These are phyloP conservation scores for Philopedon plagiatum DNA, from an alignment of 2,888 invertebrate genomes.

Conservation along the genomic window DNA sequence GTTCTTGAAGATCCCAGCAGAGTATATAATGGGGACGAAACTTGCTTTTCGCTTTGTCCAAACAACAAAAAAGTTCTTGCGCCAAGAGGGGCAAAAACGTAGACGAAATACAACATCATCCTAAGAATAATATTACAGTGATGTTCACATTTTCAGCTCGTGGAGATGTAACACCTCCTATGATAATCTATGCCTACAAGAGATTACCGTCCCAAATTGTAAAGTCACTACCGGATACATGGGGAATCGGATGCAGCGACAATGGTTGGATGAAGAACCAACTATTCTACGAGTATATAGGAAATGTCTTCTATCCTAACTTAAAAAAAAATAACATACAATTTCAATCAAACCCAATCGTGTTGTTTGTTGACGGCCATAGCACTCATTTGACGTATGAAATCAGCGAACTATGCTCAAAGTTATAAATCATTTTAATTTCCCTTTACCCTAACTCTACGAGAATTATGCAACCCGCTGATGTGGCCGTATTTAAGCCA, in stretches of 20 bases:
- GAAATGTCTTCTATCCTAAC: constrained; percentile 37
- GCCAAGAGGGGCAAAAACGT: constrained; percentile 27
- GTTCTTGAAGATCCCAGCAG: constrained; percentile 53
- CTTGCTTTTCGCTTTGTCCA: constrained; percentile 12
- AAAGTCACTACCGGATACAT: constrained; percentile 27
- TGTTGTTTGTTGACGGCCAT: constrained; percentile 45
- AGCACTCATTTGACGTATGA: constrained; percentile 30
- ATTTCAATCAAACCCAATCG: constrained; percentile 26
- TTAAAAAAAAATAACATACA: constrained; percentile 25
- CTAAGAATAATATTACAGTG: constrained; percentile 25
- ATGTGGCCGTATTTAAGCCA: constrained; percentile 57
- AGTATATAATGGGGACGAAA: constrained; percentile 27
- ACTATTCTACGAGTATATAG: constrained; percentile 47
- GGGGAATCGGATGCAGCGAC: constrained; percentile 34
- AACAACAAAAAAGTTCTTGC: constrained; percentile 26
- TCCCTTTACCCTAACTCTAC: constrained; percentile 58
- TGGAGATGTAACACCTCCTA: constrained; percentile 16
- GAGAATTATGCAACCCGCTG: constrained; percentile 48
- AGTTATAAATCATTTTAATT: constrained; percentile 53
- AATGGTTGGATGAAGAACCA: constrained; percentile 53
- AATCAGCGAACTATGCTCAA: constrained; percentile 41
- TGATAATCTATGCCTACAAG: background rate
- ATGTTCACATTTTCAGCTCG: constrained; percentile 40
- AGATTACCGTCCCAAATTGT: constrained; percentile 23
- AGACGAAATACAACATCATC: constrained; percentile 11